Percentiles rank a stretch among this genome's conserved stretches.
These are phyloP conservation scores for Thecophora atra DNA, from an alignment of 2,888 invertebrate genomes.

Conservation along the genomic window DNA sequence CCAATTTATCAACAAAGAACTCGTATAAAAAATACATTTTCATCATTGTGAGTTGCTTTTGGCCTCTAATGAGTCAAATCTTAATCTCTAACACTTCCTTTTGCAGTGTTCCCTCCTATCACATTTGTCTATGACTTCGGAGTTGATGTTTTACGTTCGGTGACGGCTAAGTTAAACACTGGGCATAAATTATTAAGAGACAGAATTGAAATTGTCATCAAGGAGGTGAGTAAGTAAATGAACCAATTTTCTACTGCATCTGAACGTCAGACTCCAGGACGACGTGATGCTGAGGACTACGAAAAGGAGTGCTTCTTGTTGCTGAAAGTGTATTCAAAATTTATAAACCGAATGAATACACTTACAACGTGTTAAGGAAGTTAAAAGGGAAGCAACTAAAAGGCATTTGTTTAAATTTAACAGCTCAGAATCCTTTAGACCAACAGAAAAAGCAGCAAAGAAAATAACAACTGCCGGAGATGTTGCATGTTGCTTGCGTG, in stretches of 20 bases:
- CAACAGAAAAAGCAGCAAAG: not conserved
- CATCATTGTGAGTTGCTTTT: too few relatives aligned
- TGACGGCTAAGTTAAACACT: conserved; percentile 23
- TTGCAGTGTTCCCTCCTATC: not conserved
- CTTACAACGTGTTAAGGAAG: not conserved
- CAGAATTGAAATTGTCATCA: conserved; percentile 13
- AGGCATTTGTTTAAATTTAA: not conserved
- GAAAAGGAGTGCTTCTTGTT: not conserved
- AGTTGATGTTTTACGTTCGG: not conserved
- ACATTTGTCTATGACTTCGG: too few relatives aligned
- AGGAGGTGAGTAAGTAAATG: conserved; percentile 19
- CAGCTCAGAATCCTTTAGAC: not conserved
- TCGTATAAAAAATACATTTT: too few relatives aligned
- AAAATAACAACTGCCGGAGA: not conserved
- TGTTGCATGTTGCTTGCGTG: not conserved
- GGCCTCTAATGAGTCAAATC: too few relatives aligned
- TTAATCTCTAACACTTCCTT: too few relatives aligned
- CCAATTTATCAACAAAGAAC: too few relatives aligned
- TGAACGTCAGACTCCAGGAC: not conserved
- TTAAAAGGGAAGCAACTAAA: not conserved
- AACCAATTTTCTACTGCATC: not conserved
- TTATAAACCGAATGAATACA: not conserved
- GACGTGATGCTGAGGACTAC: not conserved
- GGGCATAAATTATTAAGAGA: conserved; percentile 27
- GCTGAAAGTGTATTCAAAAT: not conserved